Evolutionary conservation across 64 coral and sea anemone species (phyloP).

Genomic region (Porites lutea): DNA sequence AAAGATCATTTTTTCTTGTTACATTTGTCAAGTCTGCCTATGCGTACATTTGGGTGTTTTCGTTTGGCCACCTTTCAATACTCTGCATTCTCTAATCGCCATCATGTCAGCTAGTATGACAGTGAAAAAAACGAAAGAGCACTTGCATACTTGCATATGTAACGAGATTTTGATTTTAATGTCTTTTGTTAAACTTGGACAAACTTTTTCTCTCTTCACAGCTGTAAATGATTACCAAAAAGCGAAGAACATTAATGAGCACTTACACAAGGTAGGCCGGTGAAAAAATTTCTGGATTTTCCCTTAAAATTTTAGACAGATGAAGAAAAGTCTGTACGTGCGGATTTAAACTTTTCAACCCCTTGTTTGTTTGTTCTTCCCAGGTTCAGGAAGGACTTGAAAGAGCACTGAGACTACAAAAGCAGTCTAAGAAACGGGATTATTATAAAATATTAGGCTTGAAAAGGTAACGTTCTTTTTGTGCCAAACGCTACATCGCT

Average conservation of each 20-base stretch:
- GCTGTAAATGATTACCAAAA: slow-evolving; percentile 98
- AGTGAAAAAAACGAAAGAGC: too few relatives aligned
- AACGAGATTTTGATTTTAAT: neutral
- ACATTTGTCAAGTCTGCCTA: too few relatives aligned
- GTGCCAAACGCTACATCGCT: neutral
- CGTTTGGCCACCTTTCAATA: too few relatives aligned
- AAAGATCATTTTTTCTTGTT: too few relatives aligned
- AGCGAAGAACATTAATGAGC: slow-evolving; percentile 94
- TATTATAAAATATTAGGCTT: slow-evolving; percentile 98
- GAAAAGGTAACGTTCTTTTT: slow-evolving; percentile 79
- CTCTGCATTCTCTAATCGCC: too few relatives aligned
- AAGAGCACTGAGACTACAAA: slow-evolving; percentile 91
- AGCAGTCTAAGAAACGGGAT: slow-evolving; percentile 98
- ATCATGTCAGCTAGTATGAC: too few relatives aligned
- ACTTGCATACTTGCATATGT: too few relatives aligned
- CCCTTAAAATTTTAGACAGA: too few relatives aligned
- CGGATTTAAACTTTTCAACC: too few relatives aligned
- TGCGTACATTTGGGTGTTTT: too few relatives aligned
- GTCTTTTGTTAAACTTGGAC: neutral
- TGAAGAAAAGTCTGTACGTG: too few relatives aligned
- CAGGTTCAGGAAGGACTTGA: slow-evolving; percentile 99
- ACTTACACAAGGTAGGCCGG: slow-evolving; percentile 90
- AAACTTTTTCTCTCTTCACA: slow-evolving; percentile 18
- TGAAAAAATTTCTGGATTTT: neutral
- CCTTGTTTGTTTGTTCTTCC: neutral